phyloP scores from a whole-genome alignment of 2,888 invertebrate genomes.

The Ceramica pisi region DNA sequence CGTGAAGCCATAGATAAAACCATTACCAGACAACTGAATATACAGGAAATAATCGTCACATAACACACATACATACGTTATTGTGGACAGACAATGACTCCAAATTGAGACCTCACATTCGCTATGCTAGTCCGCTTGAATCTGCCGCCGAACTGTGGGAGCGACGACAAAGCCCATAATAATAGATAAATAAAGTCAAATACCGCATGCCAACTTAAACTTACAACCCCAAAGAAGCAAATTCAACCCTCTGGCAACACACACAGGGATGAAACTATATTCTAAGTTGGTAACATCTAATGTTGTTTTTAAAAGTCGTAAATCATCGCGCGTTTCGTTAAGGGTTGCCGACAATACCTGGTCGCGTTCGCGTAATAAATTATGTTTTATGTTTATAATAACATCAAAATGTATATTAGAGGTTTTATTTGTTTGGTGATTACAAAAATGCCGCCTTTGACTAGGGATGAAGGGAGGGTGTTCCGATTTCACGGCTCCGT shows the following conservation, averaged over 20 bases:
- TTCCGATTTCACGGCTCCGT: slow-evolving; percentile 55
- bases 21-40: slow-evolving; percentile 60
- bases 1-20: slow-evolving; percentile 61
- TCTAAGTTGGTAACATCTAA: slow-evolving; percentile 35
- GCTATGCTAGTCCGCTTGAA: slow-evolving; percentile 79
- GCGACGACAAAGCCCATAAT: slow-evolving; percentile 78
- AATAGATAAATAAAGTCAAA: slow-evolving; percentile 85
- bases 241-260: slow-evolving; percentile 35
- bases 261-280: slow-evolving; percentile 3
- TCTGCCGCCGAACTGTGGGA: slow-evolving; percentile 75
- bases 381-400: slow-evolving; percentile 71
- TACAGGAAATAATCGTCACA: slow-evolving; percentile 60
- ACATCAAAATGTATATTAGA: slow-evolving; percentile 68
- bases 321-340: slow-evolving; percentile 74
- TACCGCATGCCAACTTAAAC: slow-evolving; percentile 67
- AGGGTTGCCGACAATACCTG: slow-evolving; percentile 72
- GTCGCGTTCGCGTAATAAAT: slow-evolving; percentile 67
- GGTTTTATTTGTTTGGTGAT: slow-evolving; percentile 68
- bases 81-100: slow-evolving; percentile 80
- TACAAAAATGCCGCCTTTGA: slow-evolving; percentile 63
- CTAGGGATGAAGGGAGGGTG: slow-evolving; percentile 55
- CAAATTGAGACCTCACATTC: slow-evolving; percentile 88
- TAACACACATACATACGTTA: slow-evolving; percentile 63
- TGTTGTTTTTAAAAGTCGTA: slow-evolving; percentile 56
- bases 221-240: slow-evolving; percentile 15